Conservation (phyloP, 1,140 invertebrate genomes). For the Drosophila ironensis region DNA sequence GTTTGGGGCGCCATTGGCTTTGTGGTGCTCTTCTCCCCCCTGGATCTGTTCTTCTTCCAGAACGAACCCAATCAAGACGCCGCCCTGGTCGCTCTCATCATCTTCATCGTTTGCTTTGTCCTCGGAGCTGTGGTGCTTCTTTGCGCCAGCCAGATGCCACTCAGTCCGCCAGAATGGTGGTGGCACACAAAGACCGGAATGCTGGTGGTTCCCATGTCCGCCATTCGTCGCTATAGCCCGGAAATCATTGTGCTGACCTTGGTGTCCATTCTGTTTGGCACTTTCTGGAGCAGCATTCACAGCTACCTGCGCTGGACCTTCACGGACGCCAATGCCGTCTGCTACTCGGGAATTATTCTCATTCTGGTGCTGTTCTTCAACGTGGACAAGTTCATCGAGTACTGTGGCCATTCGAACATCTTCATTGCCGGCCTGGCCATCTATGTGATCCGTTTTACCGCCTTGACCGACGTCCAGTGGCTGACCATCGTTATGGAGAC, state of each 20-base stretch:
- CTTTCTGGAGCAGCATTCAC: conserved; percentile 90
- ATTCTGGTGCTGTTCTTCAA: conserved; percentile 88
- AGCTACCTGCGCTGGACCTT: conserved; percentile 87
- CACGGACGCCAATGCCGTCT: conserved; percentile 44
- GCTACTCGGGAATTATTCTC: conserved; percentile 83
- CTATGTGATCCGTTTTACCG: conserved; percentile 89
- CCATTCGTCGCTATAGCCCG: conserved; percentile 87
- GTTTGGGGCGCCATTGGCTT: conserved; percentile 89
- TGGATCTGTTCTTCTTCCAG: conserved; percentile 83
- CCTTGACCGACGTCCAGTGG: conserved; percentile 86
- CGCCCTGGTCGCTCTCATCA: conserved; percentile 82
- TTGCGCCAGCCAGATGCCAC: conserved; percentile 84
- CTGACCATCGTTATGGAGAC: conserved; percentile 88
- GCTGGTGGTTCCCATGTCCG: conserved; percentile 88
- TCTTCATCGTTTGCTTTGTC: conserved; percentile 84
- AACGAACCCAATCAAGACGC: conserved; percentile 37
- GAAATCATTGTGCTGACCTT: conserved; percentile 87
- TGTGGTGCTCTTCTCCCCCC: conserved; percentile 87
- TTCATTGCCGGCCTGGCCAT: conserved; percentile 90
- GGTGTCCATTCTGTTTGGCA: conserved; percentile 87
- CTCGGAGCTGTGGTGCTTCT: conserved; percentile 68
- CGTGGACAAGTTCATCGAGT: conserved; percentile 91
- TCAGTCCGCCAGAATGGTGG: conserved; percentile 91
- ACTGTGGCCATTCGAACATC: conserved; percentile 92
- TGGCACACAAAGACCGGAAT: conserved; percentile 90